Conservation (phyloP, 2,888 invertebrate species). For the Ecliptopera silaceata region DNA sequence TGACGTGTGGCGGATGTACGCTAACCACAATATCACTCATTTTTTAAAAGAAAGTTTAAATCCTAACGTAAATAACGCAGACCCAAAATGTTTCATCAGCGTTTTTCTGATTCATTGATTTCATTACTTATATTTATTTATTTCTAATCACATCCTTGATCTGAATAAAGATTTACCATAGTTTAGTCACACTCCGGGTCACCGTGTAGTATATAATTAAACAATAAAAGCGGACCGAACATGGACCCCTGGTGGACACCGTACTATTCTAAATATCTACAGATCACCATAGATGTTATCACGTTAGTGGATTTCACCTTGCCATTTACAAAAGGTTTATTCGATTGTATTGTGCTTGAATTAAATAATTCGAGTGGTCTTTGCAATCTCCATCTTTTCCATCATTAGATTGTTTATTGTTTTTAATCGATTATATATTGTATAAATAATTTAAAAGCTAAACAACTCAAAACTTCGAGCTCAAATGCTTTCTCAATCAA, state of each 20-base stretch:
- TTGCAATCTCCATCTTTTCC: constrained; percentile 27
- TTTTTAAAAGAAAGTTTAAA: constrained; percentile 26
- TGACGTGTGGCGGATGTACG: constrained; percentile 25
- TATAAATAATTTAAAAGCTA: no score
- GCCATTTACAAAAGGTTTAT: constrained; percentile 41
- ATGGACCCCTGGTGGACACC: constrained; percentile 23
- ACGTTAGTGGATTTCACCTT: constrained; percentile 38
- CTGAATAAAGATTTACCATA: no score
- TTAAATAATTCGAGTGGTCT: constrained; percentile 36
- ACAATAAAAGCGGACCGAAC: constrained; percentile 15
- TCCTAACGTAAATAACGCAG: not conserved
- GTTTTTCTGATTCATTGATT: not conserved
- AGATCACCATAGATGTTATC: constrained; percentile 15
- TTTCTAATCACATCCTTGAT: not conserved
- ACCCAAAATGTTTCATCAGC: not conserved
- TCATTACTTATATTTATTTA: not conserved
- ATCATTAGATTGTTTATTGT: constrained; percentile 29
- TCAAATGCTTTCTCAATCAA: no score
- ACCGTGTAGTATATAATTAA: constrained; percentile 3
- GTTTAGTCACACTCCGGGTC: no score
- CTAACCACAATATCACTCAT: constrained; percentile 27
- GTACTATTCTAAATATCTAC: constrained; percentile 19
- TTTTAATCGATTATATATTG: not conserved
- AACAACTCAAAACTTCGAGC: no score
- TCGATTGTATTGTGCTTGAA: constrained; percentile 31